Evolutionary conservation across 2,797 vertebrate species (phyloP), one percentile per base, ranked within the genome.

Genomic region (Discoglossus pictus): DNA sequence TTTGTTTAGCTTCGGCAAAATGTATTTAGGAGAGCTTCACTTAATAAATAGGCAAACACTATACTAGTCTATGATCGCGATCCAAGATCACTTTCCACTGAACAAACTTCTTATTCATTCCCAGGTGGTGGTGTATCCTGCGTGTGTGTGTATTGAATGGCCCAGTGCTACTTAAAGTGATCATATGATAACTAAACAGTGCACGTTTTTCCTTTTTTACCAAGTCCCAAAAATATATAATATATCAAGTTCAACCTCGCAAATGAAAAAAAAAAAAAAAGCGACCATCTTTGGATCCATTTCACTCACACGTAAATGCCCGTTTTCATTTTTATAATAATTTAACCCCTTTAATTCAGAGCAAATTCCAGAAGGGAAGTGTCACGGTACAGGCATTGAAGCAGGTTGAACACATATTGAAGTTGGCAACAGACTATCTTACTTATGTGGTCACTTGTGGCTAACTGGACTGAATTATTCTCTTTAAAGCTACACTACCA

Each of bases 241-340:
- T 82, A 76, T 61, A 71, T 4, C 27, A 47, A 20, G 42, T 44
- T 17, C 35, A 52, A 35, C 40, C 73, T 68, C 68, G 76, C 52
- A 73, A 78, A 80, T 68, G 42, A 66, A 80, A 75, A 72, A 83
- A 80, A 82, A 80, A 74, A 73, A 78, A 72, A 76, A 75, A 80
- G 80, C 78, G 80, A 88, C 25, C 24, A 38, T 93, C 88, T 93
- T 92, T 88, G 86, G 85, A 89, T 94, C 91, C 89, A 86, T 92
- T 93, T 92, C 76, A 84, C 83, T 83, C 69, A 79, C 77, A 87
- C 81, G 79, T 15, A 77, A 17, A 80, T 16, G 39, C 12, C 20
- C 20, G 34, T 4, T 15, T 18, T 48, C 2, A 21, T 17, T 39
- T 78, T 75, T 72, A 75, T 35, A 68, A 76, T 68, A 76, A 77